Conservation (phyloP, 1,140 invertebrate genomes). For the Anastrepha ludens region DNA sequence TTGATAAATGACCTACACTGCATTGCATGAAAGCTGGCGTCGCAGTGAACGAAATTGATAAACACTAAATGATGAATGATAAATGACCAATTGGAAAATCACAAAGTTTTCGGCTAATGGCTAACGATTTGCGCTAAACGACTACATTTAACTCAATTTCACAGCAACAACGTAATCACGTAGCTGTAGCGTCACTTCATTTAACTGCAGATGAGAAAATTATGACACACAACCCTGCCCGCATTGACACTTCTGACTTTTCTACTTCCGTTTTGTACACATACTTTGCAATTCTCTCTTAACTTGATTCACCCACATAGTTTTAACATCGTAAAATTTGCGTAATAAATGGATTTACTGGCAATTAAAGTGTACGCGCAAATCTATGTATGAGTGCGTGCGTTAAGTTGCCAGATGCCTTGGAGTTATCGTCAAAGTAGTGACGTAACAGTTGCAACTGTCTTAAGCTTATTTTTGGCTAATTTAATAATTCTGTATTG, state of each 20-base stretch:
- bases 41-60: too few relatives aligned
- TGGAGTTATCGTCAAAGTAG: neutral
- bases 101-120: too few relatives aligned
- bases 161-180: neutral
- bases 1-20: neutral
- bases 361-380: neutral
- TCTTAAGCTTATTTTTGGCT: neutral
- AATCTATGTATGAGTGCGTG: neutral
- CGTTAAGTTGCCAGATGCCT: neutral
- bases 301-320: neutral
- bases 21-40: neutral
- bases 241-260: neutral
- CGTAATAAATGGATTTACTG: conserved; percentile 3
- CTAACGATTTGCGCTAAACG: neutral
- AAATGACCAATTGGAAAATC: too few relatives aligned
- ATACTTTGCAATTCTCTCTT: neutral
- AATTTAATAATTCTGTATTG: conserved; percentile 10
- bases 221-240: neutral
- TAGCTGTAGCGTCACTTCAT: neutral
- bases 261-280: neutral
- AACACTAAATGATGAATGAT: too few relatives aligned
- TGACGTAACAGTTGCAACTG: neutral
- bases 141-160: neutral
- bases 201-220: neutral
- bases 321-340: neutral